Evolutionary conservation across 1,140 invertebrate species (phyloP), one percentile per base, ranked within the genome.

Genomic region (Temnothorax nylanderi): DNA sequence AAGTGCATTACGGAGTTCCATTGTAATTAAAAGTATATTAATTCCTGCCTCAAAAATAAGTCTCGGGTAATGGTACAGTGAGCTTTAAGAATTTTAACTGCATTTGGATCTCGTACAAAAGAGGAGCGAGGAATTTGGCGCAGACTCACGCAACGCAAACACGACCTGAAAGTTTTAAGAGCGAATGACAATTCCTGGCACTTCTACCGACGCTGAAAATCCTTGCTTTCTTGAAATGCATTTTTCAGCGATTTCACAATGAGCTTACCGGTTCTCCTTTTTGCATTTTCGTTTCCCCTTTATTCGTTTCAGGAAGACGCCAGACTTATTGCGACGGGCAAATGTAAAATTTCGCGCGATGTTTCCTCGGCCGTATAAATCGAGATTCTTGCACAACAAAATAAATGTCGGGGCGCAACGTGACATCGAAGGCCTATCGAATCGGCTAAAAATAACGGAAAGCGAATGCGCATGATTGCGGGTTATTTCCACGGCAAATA

Each of bases 131-230:
- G 26, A 51, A 65, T 78, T 77, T 64, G 34, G 49, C 49, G 47
- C 18, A 60, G 54, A 49, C 54, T 84, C 80, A 60, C 80, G 80
- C 69, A 84, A 84, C 58, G 80, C 80, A 84, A 84, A 84, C 69
- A 84, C 80, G 80, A 84, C 69, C 80, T 84, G 44, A 75, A 84
- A 84, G 80, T 84, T 84, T 75, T 75, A 75, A 75, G 80, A 84
- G 56, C 69, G 69, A 84, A 84, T 41, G 80, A 84, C 80, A 84
- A 84, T 84, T 75, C 80, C 44, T 75, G 54, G 80, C 80, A 60
- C 80, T 75, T 60, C 69, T 75, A 75, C 80, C 54, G 80, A 84
- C 69, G 69, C 80, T 84, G 80, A 84, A 84, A 84, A 84, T 84
- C 80, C 54, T 84, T 75, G 80, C 80, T 84, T 84, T 75, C 80